Base-by-base conservation (phyloP, 2,797 vertebrate genomes). In the Discoglossus pictus region DNA sequence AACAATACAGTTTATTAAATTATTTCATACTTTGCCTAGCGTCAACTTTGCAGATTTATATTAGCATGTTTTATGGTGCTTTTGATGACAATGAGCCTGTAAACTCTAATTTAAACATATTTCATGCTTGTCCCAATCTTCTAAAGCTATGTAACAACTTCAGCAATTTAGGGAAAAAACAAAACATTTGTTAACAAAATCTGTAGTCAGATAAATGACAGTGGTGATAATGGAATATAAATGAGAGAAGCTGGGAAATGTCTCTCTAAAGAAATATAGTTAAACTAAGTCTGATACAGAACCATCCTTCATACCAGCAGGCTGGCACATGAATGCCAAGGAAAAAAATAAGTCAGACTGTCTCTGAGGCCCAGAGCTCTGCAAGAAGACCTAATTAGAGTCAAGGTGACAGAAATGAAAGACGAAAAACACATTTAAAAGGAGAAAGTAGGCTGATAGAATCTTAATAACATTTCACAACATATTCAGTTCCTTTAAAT, bases 301-400 rank as follows among this genome's bases (percentile, higher is more conserved):
- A 63, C 36, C 60, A 71, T 71, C 61, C 43, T 71, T 71, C 68
- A 71, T 58, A 59, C 36, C 68, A 70, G 68, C 59, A 63, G 63
- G 68, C 68, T 63, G 67, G 68, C 60, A 64, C 62, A 71, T 59
- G 61, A 64, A 59, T 40, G 61, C 61, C 53, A 58, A 71, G 51
- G 38, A 64, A 71, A 51, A 56, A 71, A 71, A 71, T 64, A 71
- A 71, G 61, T 46, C 44, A 58, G 68, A 42, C 53, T 64, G 68
- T 64, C 68, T 64, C 61, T 39, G 48, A 64, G 53, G 60, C 53
- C 53, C 61, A 52, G 18, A 51, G 68, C 68, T 51, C 68, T 25
- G 38, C 20, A 13, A 58, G 68, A 71, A 71, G 68, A 51, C 53
- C 68, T 71, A 59, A 64, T 71, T 71, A 71, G 36, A 64, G 68